A percentile compares a stretch with the other conserved stretches of the same genome.
Conservation (phyloP, 1,140 invertebrate genomes). For the Pseudomyrmex gracilis region DNA sequence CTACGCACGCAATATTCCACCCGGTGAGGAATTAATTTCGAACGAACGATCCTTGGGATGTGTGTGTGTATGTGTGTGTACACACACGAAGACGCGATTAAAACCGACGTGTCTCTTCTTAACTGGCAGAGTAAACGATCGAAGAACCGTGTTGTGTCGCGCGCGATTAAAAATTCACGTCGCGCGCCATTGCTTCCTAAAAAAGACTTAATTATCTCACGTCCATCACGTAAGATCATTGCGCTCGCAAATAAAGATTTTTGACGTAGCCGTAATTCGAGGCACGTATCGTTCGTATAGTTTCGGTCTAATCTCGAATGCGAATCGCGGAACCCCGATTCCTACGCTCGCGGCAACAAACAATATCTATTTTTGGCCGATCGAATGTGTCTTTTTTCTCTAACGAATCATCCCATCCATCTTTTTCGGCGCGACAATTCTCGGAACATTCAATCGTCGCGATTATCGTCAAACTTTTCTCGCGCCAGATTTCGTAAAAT, state of each 20-base stretch:
- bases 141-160: slow-evolving; percentile 1
- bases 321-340: slow-evolving; percentile 68
- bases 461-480: not conserved
- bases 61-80: too few relatives aligned
- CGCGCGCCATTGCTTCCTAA: slow-evolving; percentile 68
- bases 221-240: slow-evolving; percentile 73
- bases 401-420: slow-evolving; percentile 25
- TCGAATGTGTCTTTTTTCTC: not conserved
- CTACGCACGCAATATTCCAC: too few relatives aligned
- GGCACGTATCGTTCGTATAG: slow-evolving; percentile 66
- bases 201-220: slow-evolving; percentile 77
- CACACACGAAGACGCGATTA: not conserved
- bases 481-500: too few relatives aligned
- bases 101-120: not conserved
- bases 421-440: not conserved
- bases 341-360: slow-evolving; percentile 13
- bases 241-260: slow-evolving; percentile 70
- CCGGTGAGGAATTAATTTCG: not conserved
- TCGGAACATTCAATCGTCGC: not conserved
- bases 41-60: not conserved
- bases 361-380: slow-evolving; percentile 46
- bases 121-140: slow-evolving; percentile 47
- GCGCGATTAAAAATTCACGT: slow-evolving; percentile 46
- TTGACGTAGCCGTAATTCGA: slow-evolving; percentile 59
- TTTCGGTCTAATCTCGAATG: slow-evolving; percentile 69